These are phyloP conservation scores for Boleophthalmus pectinirostris DNA, from an alignment of 2,113 vertebrate genomes.

Conservation along the genomic window DNA sequence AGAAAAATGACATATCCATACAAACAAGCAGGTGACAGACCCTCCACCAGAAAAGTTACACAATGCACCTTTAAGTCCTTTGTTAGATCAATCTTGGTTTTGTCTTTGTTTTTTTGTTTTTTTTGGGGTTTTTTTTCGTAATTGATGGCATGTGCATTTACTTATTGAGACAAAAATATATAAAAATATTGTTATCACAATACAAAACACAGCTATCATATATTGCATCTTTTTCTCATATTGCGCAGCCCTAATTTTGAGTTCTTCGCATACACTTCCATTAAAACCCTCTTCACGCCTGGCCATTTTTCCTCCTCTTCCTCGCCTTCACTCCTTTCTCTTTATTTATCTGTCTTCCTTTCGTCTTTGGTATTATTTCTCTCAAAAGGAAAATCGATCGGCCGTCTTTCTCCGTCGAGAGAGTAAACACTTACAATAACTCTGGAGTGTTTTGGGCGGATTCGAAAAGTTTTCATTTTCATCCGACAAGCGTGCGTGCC, in stretches of 20 bases:
- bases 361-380: conserved; percentile 61
- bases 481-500: conserved; percentile 2
- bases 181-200: too few relatives aligned
- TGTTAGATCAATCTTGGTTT: too few relatives aligned
- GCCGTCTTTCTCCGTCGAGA: conserved; percentile 42
- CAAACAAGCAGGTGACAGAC: too few relatives aligned
- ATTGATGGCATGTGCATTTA: background rate
- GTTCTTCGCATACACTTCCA: conserved; percentile 23
- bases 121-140: too few relatives aligned
- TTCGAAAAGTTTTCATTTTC: conserved; percentile 6
- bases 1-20: too few relatives aligned
- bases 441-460: conserved; percentile 27
- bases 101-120: too few relatives aligned
- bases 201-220: too few relatives aligned
- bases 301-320: conserved; percentile 29
- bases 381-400: conserved; percentile 72
- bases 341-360: conserved; percentile 62
- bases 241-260: too few relatives aligned
- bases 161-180: too few relatives aligned
- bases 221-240: too few relatives aligned
- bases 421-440: conserved; percentile 56
- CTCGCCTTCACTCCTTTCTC: conserved; percentile 36
- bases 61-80: too few relatives aligned
- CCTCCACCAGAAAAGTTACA: too few relatives aligned
- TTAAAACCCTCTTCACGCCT: conserved; percentile 55